These are phyloP conservation scores for Apis cerana DNA, from an alignment of 1,140 invertebrate species.

Conservation along the genomic window DNA sequence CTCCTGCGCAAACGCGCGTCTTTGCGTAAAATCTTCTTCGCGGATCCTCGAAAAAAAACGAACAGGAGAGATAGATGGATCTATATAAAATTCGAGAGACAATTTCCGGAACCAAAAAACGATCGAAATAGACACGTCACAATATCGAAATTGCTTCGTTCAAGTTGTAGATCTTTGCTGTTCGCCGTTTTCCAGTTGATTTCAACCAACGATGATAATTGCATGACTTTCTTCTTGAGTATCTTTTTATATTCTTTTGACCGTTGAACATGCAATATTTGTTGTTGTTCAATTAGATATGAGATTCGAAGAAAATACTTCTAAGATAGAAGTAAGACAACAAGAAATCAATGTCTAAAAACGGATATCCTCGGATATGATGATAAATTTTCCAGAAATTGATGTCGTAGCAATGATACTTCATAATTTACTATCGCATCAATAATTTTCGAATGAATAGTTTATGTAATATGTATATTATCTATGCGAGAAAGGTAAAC, in stretches of 20 bases:
- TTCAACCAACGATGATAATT: too few relatives aligned
- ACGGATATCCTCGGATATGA: background rate
- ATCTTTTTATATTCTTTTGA: too few relatives aligned
- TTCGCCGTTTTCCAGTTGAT: background rate
- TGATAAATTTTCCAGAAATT: background rate
- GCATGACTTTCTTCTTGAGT: too few relatives aligned
- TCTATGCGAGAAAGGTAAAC: background rate
- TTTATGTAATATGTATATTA: background rate
- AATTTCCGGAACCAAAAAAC: conserved; percentile 34
- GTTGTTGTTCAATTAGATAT: too few relatives aligned
- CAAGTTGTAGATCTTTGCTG: background rate
- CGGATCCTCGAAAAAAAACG: conserved; percentile 38
- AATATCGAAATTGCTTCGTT: background rate
- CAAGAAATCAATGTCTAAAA: too few relatives aligned
- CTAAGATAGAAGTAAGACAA: too few relatives aligned
- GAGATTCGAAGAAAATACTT: too few relatives aligned
- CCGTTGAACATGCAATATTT: too few relatives aligned
- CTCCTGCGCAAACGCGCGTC: conserved; percentile 65
- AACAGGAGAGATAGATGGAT: conserved; percentile 7
- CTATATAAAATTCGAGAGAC: background rate
- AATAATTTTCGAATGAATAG: background rate
- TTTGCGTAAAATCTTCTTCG: conserved; percentile 51
- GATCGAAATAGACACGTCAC: conserved; percentile 24
- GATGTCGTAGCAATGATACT: too few relatives aligned
- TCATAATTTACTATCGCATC: background rate